phyloP scores from a whole-genome alignment of 2,113 vertebrate species.

The Sakesphorus luctuosus region DNA sequence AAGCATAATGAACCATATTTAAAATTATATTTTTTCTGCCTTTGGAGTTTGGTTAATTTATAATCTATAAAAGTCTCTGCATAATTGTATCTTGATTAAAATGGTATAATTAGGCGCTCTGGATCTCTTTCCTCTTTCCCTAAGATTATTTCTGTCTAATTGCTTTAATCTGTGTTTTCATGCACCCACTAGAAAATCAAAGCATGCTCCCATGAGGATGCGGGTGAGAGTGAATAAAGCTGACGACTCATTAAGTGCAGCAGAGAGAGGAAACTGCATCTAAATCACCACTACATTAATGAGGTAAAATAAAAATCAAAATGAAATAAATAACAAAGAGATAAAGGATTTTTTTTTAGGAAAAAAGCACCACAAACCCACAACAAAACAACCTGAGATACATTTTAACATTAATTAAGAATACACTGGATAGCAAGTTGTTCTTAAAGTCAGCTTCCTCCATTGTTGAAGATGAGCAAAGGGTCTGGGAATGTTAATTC shows the following conservation, averaged over 20 bases:
- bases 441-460: not conserved
- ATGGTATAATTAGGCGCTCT: constrained; percentile 67
- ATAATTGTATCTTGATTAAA: constrained; percentile 67
- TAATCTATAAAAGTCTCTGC: constrained; percentile 64
- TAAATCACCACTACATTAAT: constrained; percentile 73
- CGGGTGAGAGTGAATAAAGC: constrained; percentile 74
- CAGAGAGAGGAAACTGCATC: constrained; percentile 72
- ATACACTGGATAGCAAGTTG: not conserved
- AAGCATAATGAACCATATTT: constrained; percentile 40
- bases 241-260: constrained; percentile 73
- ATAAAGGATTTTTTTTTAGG: not conserved
- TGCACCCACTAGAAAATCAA: constrained; percentile 69
- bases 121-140: constrained; percentile 70
- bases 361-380: not conserved
- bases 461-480: not conserved
- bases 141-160: constrained; percentile 75
- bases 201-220: constrained; percentile 65
- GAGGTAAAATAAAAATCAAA: constrained; percentile 65
- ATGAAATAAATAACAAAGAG: constrained; percentile 53
- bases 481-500: not conserved
- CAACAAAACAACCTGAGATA: constrained; percentile 3
- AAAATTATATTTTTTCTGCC: constrained; percentile 52
- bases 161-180: constrained; percentile 78
- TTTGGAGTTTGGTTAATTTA: constrained; percentile 56
- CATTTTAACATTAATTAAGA: constrained; percentile 60